Evolutionary conservation across 2,888 invertebrate species (phyloP).

Genomic region (Escarpia spicata): DNA sequence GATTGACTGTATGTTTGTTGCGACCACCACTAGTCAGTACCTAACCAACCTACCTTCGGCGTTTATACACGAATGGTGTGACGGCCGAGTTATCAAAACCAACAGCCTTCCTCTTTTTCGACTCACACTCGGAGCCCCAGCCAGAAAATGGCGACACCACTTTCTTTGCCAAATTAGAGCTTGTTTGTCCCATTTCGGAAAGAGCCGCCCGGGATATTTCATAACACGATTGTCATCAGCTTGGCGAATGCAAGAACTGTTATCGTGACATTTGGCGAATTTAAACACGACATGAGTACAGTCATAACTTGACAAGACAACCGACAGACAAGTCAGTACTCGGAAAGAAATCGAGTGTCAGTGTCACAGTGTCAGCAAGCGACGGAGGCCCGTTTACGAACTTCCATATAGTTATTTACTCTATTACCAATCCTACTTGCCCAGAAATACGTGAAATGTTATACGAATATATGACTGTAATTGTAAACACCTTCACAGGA

Average conservation of each 20-base stretch:
- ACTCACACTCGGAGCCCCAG: not conserved
- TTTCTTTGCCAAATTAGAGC: constrained; percentile 39
- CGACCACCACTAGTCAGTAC: not conserved
- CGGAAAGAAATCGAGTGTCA: not conserved
- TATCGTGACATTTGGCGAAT: not conserved
- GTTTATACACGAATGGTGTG: constrained; percentile 59
- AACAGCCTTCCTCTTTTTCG: not conserved
- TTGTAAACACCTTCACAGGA: not conserved
- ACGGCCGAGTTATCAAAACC: constrained; percentile 42
- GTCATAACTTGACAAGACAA: not conserved
- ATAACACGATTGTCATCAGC: not conserved
- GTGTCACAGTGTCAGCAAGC: not conserved
- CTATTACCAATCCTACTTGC: not conserved
- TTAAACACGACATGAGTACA: not conserved
- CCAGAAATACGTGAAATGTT: not conserved
- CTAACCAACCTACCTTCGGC: constrained; percentile 51
- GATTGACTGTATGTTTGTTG: not conserved
- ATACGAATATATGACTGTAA: not conserved
- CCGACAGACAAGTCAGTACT: not conserved
- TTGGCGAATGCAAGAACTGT: not conserved
- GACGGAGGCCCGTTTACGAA: not conserved
- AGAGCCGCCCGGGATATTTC: too few relatives aligned
- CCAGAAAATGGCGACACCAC: constrained; percentile 27
- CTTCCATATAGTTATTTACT: not conserved
- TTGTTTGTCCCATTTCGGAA: constrained; percentile 40